Base-by-base conservation (phyloP, 2,113 vertebrate genomes). In the Callaeas wilsoni region DNA sequence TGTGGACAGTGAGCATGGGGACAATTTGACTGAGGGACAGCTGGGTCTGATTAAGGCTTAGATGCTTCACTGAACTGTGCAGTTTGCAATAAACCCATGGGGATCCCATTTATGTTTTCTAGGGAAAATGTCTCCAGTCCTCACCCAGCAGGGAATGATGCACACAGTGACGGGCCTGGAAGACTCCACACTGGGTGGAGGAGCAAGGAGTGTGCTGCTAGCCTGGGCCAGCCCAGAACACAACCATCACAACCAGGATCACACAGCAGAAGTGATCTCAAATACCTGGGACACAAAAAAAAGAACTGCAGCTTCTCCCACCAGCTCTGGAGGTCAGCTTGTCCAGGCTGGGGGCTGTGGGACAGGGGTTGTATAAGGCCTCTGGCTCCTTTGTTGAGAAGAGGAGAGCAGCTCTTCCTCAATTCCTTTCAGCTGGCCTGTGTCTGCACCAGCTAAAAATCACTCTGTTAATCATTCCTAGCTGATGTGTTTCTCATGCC, bases 1-100 rank as follows among this genome's bases (percentile, higher is more conserved):
- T 1, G 4, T 4, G 30, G 25, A 65, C 42, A 74, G 37, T 5
- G 35, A 87, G 76, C 60, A 63, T 0, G 0, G 47, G 27, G 52
- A 56, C 68, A 75, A 20, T 29, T 52, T 82, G 86, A 68, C n/a
- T 76, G 25, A 7, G 42, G 23, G 30, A 30, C 64, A 65, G 16
- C 35, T 90, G 73, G 17, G 4, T 59, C 50, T 53, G 35, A 55
- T 81, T 29, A 81, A 65, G 27, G 55, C 57, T 83, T 49, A 57
- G 67, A 46, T 46, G 67, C 53, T 68, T 74, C 65, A 44, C 6
- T 87, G 74, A 90, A 35, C 47, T 35, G 25, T 32, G 41, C 39
- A 32, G n/a, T 29, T 29, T 15, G 49, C 56, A 41, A 55, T 22
- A 64, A 78, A 70, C 21, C 49, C 2, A 6, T 41, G 17, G 33